phyloP scores from a whole-genome alignment of 2,797 vertebrate species.

The Perodicticus potto region DNA sequence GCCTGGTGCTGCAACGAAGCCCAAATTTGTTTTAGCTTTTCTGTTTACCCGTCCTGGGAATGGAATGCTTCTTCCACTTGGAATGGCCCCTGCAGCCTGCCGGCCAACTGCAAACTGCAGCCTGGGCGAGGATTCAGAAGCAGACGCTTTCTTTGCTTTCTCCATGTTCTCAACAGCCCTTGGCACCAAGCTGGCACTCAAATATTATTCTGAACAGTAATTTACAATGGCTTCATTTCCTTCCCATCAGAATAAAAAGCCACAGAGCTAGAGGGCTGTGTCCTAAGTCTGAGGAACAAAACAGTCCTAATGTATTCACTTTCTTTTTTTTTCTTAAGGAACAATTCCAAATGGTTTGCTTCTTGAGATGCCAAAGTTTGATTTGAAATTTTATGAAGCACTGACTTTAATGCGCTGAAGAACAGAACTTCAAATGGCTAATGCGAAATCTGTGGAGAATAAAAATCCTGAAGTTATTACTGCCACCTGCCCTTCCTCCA shows the following conservation, averaged over 20 bases:
- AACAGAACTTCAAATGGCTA: background rate
- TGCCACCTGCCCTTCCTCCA: background rate
- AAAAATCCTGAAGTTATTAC: background rate
- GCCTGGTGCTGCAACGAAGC: background rate
- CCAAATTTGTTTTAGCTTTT: background rate
- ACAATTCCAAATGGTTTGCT: constrained; percentile 43
- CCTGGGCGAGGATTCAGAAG: background rate
- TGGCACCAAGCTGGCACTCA: background rate
- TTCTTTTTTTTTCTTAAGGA: constrained; percentile 37
- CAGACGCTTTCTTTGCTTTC: background rate
- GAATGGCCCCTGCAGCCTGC: background rate
- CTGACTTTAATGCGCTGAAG: background rate
- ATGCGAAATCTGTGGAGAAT: background rate
- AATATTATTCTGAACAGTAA: background rate
- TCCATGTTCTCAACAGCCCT: background rate
- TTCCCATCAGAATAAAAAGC: constrained; percentile 42
- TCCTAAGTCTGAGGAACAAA: constrained; percentile 41
- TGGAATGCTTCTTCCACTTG: background rate
- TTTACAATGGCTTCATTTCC: constrained; percentile 57
- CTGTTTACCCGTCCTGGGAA: background rate
- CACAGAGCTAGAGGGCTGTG: background rate
- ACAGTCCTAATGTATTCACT: background rate
- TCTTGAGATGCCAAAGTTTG: background rate
- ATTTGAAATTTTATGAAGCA: background rate
- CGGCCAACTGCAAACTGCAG: background rate